Percentiles rank a stretch among this genome's conserved stretches.
These are phyloP conservation scores for Ditula angustiorana DNA, from an alignment of 2,888 invertebrate genomes.

Conservation along the genomic window DNA sequence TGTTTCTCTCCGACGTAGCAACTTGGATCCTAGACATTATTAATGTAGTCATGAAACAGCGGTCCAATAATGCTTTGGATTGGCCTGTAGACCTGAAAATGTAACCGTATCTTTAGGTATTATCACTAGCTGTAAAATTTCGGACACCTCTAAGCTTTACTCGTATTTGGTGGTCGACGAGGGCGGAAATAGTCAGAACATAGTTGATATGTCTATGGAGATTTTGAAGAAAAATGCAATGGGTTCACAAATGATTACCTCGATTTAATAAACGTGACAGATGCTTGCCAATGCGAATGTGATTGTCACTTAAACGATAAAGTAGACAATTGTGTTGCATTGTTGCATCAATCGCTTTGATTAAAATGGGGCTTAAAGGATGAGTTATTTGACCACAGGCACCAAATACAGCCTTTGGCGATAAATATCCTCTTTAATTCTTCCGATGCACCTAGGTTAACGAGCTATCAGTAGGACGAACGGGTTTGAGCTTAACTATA, in stretches of 20 bases:
- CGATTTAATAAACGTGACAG: too few relatives aligned
- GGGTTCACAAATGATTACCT: too few relatives aligned
- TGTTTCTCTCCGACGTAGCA: not conserved
- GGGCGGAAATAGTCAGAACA: not conserved
- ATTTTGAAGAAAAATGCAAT: not conserved
- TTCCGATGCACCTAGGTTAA: constrained; percentile 64
- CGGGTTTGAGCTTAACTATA: constrained; percentile 46
- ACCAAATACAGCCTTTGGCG: constrained; percentile 42
- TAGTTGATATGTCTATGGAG: not conserved
- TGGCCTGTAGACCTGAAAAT: constrained; percentile 4
- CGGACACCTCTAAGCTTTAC: constrained; percentile 34
- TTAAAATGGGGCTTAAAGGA: not conserved
- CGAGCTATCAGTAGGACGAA: constrained; percentile 58
- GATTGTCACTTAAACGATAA: too few relatives aligned
- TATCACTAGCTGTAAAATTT: constrained; percentile 34
- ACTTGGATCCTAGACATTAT: not conserved
- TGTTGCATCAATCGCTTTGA: not conserved
- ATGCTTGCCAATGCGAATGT: too few relatives aligned
- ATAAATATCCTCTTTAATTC: constrained; percentile 46
- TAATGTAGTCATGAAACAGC: constrained; percentile 25
- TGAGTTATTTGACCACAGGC: not conserved
- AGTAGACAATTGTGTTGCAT: not conserved
- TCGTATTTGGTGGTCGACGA: not conserved
- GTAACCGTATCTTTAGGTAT: constrained; percentile 6
- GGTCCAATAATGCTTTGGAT: constrained; percentile 26